A percentile compares a stretch with the other conserved stretches of the same genome.
Evolutionary conservation across 2,797 vertebrate species (phyloP).

Genomic region (Chelonia mydas): DNA sequence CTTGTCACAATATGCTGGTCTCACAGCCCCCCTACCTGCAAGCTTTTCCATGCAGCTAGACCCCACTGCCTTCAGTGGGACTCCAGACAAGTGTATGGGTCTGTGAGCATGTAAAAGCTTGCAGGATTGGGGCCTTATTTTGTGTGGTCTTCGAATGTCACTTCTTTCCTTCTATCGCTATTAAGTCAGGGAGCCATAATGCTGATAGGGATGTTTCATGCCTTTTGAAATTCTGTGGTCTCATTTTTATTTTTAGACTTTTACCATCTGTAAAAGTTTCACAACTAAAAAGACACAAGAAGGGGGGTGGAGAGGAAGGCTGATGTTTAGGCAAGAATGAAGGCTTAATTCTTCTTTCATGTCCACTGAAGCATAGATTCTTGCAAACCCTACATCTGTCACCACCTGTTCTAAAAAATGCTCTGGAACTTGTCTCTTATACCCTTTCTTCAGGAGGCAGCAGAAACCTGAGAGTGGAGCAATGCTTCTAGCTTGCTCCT

Average conservation of each 20-base stretch:
- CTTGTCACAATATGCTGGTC: neutral
- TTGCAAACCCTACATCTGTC: neutral
- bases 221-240: neutral
- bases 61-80: neutral
- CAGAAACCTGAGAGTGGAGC: neutral
- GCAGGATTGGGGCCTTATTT: neutral
- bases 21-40: neutral
- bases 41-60: neutral
- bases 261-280: neutral
- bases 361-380: neutral
- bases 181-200: neutral
- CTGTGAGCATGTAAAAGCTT: neutral
- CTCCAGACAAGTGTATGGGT: neutral
- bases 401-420: neutral
- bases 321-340: neutral
- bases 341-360: neutral
- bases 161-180: neutral
- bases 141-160: neutral
- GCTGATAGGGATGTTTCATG: neutral
- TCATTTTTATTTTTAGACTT: neutral
- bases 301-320: neutral
- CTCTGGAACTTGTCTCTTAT: neutral
- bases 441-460: neutral
- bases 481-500: neutral
- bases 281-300: constrained; percentile 9